These are phyloP conservation scores for Phalera bucephala DNA, from an alignment of 2,888 invertebrate species.

Conservation along the genomic window DNA sequence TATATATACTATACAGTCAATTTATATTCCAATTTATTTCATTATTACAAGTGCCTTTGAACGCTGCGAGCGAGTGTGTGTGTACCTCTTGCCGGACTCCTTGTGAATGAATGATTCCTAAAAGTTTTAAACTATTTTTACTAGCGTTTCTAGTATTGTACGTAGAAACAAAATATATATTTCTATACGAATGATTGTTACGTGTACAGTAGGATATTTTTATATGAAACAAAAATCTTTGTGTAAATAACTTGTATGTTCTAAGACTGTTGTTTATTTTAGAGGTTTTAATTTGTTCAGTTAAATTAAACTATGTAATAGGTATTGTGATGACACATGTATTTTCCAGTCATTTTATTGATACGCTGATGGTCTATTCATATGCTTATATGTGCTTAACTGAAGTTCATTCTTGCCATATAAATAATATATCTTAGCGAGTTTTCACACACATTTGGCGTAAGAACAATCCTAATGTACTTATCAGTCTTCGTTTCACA, in stretches of 20 bases:
- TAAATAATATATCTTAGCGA: not conserved
- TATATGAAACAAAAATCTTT: constrained; percentile 65
- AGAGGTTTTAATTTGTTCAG: constrained; percentile 79
- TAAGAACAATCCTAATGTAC: not conserved
- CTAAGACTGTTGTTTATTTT: constrained; percentile 82
- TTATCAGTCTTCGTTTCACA: not conserved
- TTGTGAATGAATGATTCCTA: constrained; percentile 65
- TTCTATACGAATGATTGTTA: constrained; percentile 77
- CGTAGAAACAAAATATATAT: constrained; percentile 74
- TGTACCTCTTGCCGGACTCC: constrained; percentile 43
- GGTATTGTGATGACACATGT: constrained; percentile 63
- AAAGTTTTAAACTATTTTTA: constrained; percentile 75
- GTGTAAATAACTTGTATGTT: constrained; percentile 80
- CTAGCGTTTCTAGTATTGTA: constrained; percentile 76
- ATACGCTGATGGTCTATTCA: constrained; percentile 17
- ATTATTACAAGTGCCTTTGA: constrained; percentile 41
- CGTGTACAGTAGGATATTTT: constrained; percentile 80
- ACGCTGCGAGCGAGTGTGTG: constrained; percentile 38
- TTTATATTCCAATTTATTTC: too few relatives aligned
- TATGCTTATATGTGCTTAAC: not conserved
- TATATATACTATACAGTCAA: too few relatives aligned
- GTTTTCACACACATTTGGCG: not conserved
- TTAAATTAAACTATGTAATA: constrained; percentile 61
- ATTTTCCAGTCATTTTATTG: constrained; percentile 76
- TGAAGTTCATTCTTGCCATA: not conserved